Evolutionary conservation across 1,140 invertebrate species (phyloP).

Genomic region (Liolophura sinensis): DNA sequence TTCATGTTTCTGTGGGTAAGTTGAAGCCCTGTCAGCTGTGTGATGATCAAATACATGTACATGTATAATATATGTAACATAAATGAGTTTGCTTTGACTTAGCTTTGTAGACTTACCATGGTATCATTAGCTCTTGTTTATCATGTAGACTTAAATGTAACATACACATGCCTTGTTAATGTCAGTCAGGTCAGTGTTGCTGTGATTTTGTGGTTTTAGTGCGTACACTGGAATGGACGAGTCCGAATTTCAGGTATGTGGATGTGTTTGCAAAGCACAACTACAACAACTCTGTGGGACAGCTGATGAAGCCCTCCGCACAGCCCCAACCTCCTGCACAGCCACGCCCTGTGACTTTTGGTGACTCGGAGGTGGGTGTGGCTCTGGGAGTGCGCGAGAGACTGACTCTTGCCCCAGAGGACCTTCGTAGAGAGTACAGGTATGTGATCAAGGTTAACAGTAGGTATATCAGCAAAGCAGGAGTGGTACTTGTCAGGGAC

Average conservation of each 20-base stretch:
- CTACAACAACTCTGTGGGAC: conserved; percentile 34
- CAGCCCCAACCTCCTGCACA: conserved; percentile 29
- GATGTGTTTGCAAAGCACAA: conserved; percentile 41
- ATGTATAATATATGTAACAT: too few species aligned
- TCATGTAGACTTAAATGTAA: too few species aligned
- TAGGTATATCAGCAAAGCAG: conserved; percentile 3
- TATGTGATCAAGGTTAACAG: conserved; percentile 4
- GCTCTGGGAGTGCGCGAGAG: conserved; percentile 3
- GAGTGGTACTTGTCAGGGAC: neutral
- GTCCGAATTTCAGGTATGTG: conserved; percentile 43
- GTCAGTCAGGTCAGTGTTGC: neutral
- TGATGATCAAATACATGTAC: too few species aligned
- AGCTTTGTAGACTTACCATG: too few species aligned
- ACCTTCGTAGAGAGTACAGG: neutral
- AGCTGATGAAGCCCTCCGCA: conserved; percentile 22
- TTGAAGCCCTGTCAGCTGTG: too few species aligned
- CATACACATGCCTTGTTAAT: conserved; percentile 3
- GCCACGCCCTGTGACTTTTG: conserved; percentile 2
- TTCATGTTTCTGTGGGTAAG: too few species aligned
- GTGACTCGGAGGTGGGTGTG: conserved; percentile 1
- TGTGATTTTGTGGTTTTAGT: neutral
- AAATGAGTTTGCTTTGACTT: too few species aligned
- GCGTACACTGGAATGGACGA: conserved; percentile 44
- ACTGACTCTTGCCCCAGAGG: neutral
- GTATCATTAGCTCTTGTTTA: too few species aligned